Evolutionary conservation across 2,113 vertebrate genomes (phyloP).

Genomic region (Phainopepla nitens): DNA sequence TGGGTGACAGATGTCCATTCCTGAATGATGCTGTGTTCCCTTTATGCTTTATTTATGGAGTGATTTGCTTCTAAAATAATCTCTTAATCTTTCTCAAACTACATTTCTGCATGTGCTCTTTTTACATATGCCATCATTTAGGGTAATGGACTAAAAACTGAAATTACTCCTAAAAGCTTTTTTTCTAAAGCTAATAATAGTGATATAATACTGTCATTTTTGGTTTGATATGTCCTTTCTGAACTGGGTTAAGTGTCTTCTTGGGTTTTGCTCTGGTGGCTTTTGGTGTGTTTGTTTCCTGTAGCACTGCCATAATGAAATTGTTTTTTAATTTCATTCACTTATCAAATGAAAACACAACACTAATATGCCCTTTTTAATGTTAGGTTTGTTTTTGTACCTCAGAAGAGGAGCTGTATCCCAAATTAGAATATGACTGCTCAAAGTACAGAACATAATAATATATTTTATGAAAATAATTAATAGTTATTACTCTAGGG

Average conservation of each 20-base stretch:
- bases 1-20: slow-evolving; percentile 38
- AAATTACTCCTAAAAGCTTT: slow-evolving; percentile 40
- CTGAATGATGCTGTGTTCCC: slow-evolving; percentile 20
- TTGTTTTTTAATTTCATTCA: slow-evolving; percentile 57
- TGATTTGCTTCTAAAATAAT: slow-evolving; percentile 63
- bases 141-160: slow-evolving; percentile 10
- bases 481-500: slow-evolving; percentile 1
- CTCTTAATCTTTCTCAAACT: slow-evolving; percentile 55
- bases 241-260: slow-evolving; percentile 21
- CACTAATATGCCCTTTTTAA: background rate
- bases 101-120: slow-evolving; percentile 36
- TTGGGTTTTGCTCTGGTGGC: background rate
- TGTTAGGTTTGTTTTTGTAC: slow-evolving; percentile 23
- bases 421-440: background rate
- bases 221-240: slow-evolving; percentile 36
- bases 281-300: slow-evolving; percentile 25
- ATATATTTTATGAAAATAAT: slow-evolving; percentile 22
- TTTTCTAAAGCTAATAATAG: slow-evolving; percentile 45
- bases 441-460: background rate
- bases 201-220: slow-evolving; percentile 8
- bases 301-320: slow-evolving; percentile 29
- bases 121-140: slow-evolving; percentile 52
- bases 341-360: slow-evolving; percentile 29
- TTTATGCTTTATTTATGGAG: slow-evolving; percentile 36
- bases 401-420: background rate